phyloP scores from a whole-genome alignment of 2,888 invertebrate species.

The Meteorus cinctellus region DNA sequence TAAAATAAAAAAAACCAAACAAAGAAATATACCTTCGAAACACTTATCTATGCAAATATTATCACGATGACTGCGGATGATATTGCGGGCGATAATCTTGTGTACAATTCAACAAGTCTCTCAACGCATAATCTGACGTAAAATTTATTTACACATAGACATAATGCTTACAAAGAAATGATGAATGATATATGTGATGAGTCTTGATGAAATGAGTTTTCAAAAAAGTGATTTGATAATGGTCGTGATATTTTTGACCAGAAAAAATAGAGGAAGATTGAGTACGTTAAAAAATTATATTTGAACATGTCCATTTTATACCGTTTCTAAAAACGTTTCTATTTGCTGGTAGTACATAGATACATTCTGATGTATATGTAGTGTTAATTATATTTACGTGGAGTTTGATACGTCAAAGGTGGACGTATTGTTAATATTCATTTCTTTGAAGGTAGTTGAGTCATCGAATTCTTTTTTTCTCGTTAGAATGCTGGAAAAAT shows the following conservation, averaged over 20 bases:
- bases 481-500: too few relatives aligned
- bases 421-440: conserved; percentile 12
- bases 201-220: background rate
- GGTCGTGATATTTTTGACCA: background rate
- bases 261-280: conserved; percentile 36
- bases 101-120: background rate
- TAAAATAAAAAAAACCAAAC: background rate
- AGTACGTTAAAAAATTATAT: conserved; percentile 44
- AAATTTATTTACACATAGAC: background rate
- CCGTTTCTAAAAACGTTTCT: conserved; percentile 70
- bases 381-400: background rate
- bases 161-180: background rate
- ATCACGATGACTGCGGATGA: conserved; percentile 6
- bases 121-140: conserved; percentile 1
- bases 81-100: background rate
- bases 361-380: conserved; percentile 6
- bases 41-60: background rate
- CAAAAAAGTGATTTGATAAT: background rate
- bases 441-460: too few relatives aligned
- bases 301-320: conserved; percentile 70
- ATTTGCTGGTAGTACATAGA: conserved; percentile 66
- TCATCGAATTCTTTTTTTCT: too few relatives aligned
- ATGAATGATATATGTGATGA: background rate
- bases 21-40: conserved; percentile 10
- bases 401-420: conserved; percentile 41